Conservation (phyloP, 1,140 invertebrate genomes). For the Atta colombica region DNA sequence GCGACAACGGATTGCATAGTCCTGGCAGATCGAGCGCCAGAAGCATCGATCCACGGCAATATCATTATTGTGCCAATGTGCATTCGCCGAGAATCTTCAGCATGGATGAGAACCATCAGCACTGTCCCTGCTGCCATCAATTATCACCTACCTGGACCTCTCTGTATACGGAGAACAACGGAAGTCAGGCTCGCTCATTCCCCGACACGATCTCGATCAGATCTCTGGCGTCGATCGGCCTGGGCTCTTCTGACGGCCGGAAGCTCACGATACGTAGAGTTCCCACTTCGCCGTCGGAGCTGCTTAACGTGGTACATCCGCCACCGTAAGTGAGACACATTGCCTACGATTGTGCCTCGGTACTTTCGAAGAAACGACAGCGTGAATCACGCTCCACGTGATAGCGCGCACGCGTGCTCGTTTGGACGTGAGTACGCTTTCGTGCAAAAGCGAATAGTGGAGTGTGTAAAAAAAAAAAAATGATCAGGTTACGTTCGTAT, state of each 20-base stretch:
- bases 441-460: not conserved
- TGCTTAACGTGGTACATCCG: constrained; percentile 93
- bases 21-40: constrained; percentile 33
- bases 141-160: constrained; percentile 75
- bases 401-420: not conserved
- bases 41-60: constrained; percentile 65
- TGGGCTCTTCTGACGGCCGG: constrained; percentile 94
- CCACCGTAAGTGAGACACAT: constrained; percentile 90
- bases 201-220: constrained; percentile 90
- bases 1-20: constrained; percentile 47
- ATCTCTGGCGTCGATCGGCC: constrained; percentile 93
- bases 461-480: not conserved
- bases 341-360: constrained; percentile 66
- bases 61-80: constrained; percentile 78
- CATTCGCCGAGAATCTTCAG: constrained; percentile 77
- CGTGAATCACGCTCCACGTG: constrained; percentile 58
- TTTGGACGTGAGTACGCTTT: not conserved
- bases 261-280: constrained; percentile 93
- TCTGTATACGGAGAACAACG: constrained; percentile 72
- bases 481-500: not conserved
- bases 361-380: constrained; percentile 46
- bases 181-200: constrained; percentile 80
- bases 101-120: constrained; percentile 76
- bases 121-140: constrained; percentile 61
- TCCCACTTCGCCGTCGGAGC: constrained; percentile 93